These are phyloP conservation scores for Lasioglossum pauxillum DNA, from an alignment of 2,888 invertebrate genomes.

Conservation along the genomic window DNA sequence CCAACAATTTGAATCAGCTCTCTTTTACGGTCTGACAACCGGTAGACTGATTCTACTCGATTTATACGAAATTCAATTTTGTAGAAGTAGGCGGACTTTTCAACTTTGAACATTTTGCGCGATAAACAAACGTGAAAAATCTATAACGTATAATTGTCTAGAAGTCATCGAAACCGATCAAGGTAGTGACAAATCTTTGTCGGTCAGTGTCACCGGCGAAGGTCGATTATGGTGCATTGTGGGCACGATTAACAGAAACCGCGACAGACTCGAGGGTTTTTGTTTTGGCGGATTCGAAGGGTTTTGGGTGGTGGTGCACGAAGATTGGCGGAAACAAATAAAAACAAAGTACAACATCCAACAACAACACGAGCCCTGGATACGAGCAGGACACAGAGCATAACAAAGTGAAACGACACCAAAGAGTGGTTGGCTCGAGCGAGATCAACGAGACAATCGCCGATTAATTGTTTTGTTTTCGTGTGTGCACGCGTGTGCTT, in stretches of 20 bases:
- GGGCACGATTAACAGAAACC: constrained; percentile 42
- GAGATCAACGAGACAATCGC: constrained; percentile 42
- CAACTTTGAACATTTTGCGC: background rate
- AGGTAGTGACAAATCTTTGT: background rate
- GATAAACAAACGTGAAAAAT: background rate
- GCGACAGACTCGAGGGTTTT: constrained; percentile 10
- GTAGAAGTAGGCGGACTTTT: background rate
- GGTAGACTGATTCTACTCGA: background rate
- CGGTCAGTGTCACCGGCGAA: constrained; percentile 27
- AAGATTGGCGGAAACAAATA: constrained; percentile 25
- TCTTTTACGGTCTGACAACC: background rate
- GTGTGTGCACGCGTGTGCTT: constrained; percentile 24
- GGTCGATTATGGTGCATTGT: constrained; percentile 58
- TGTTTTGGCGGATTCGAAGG: background rate
- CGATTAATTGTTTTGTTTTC: constrained; percentile 5
- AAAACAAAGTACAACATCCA: constrained; percentile 15
- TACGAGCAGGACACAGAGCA: constrained; percentile 42
- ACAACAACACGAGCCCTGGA: constrained; percentile 43
- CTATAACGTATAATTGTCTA: background rate
- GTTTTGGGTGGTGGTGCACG: constrained; percentile 23
- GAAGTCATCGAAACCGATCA: background rate
- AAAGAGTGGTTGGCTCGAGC: constrained; percentile 42
- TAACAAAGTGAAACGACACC: constrained; percentile 45
- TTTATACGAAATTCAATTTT: background rate
- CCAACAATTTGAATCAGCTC: background rate